These are phyloP conservation scores for Silurus aristotelis DNA, from an alignment of 2,797 vertebrate genomes.

Conservation along the genomic window DNA sequence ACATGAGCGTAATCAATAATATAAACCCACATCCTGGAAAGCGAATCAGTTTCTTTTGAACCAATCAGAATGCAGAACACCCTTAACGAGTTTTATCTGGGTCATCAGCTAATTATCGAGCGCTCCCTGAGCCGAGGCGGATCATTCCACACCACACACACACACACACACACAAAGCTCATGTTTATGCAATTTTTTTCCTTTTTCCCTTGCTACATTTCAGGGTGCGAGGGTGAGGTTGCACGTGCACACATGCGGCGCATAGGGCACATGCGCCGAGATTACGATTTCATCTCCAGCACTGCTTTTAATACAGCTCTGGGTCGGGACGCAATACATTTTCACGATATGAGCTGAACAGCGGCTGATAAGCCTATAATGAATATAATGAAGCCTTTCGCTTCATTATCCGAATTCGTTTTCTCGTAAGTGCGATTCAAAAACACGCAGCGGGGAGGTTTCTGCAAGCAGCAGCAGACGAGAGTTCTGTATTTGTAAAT, in stretches of 20 bases:
- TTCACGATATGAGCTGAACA: not conserved
- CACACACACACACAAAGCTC: not conserved
- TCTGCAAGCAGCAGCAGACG: not conserved
- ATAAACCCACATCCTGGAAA: no score
- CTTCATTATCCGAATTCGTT: slow-evolving; percentile 24
- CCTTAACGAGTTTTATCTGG: slow-evolving; percentile 10
- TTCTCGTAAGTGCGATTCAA: not conserved
- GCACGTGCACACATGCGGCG: no score
- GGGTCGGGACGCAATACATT: not conserved
- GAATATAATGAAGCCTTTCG: no score
- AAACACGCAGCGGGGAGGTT: not conserved
- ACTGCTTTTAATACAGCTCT: slow-evolving; percentile 5
- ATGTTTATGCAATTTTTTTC: not conserved
- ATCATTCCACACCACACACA: not conserved
- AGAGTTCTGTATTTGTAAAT: not conserved
- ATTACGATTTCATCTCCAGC: not conserved
- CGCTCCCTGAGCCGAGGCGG: slow-evolving; percentile 1
- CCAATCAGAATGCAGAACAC: not conserved
- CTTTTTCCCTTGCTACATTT: not conserved
- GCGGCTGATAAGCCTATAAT: no score
- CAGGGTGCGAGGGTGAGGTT: not conserved
- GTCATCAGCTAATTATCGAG: slow-evolving; percentile 25
- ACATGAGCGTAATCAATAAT: no score
- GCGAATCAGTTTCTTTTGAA: no score
- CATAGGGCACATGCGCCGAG: not conserved